Evolutionary conservation across 2,113 vertebrate genomes (phyloP).

Genomic region (Nycticryphes semicollaris): DNA sequence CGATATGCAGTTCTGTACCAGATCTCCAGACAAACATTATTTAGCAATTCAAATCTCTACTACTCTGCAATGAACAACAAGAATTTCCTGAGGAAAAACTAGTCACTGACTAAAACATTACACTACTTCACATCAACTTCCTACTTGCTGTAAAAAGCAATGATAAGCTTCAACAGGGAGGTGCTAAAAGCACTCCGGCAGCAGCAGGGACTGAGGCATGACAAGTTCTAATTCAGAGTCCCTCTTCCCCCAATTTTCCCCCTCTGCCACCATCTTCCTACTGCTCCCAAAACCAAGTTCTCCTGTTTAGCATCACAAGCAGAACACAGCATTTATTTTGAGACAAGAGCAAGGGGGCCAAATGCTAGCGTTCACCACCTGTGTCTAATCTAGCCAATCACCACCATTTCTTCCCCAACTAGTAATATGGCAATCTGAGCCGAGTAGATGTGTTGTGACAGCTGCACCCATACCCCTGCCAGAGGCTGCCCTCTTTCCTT

Average conservation of each 20-base stretch:
- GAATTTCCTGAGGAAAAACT: not conserved
- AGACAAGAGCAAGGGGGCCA: not conserved
- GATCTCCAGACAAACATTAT: not conserved
- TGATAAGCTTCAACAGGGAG: fast-evolving
- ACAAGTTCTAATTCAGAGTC: not conserved
- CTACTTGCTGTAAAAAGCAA: not conserved
- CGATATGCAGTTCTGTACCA: not conserved
- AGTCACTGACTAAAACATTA: not conserved
- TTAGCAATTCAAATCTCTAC: not conserved
- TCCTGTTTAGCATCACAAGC: not conserved
- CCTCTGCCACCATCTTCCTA: not conserved
- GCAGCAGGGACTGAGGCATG: fast-evolving
- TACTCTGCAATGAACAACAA: not conserved
- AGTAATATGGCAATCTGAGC: not conserved
- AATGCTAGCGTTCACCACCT: not conserved
- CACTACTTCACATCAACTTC: not conserved
- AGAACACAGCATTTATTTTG: not conserved
- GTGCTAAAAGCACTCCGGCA: not conserved
- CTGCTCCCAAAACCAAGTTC: not conserved
- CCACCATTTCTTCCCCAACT: not conserved
- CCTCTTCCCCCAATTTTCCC: not conserved
- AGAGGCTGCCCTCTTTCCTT: not conserved
- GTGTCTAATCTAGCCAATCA: not conserved
- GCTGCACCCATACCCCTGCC: not conserved
- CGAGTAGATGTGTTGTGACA: not conserved